Evolutionary conservation across 2,888 invertebrate genomes (phyloP).

Genomic region (Prosapia bicincta): DNA sequence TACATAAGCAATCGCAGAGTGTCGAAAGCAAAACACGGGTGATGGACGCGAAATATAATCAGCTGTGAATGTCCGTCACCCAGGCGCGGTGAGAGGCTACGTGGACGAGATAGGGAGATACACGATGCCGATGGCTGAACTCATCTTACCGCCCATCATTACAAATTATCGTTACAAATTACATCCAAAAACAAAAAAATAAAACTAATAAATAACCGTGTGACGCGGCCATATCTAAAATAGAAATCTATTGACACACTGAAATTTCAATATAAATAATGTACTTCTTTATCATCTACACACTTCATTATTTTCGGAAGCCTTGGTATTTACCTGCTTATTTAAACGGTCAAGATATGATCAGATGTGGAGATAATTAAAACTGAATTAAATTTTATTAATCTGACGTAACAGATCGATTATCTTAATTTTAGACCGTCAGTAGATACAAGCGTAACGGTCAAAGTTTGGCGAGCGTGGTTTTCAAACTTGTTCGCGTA

Average conservation of each 20-base stretch:
- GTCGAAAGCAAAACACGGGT: neutral
- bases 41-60: neutral
- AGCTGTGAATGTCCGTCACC: neutral
- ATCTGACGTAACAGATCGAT: neutral
- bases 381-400: neutral
- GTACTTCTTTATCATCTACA: neutral
- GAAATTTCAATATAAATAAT: neutral
- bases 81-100: neutral
- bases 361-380: neutral
- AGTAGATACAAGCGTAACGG: too few relatives aligned
- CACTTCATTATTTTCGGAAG: neutral
- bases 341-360: neutral
- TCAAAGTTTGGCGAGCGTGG: too few relatives aligned
- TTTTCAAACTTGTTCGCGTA: too few relatives aligned
- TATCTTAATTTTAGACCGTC: too few relatives aligned
- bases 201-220: neutral
- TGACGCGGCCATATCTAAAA: neutral
- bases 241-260: neutral
- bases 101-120: neutral
- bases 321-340: neutral
- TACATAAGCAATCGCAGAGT: neutral
- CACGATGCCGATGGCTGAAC: neutral
- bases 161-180: neutral
- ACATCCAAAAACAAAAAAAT: neutral
- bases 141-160: neutral